Conservation (phyloP, 2,888 invertebrate species). For the Gortyna flavago region DNA sequence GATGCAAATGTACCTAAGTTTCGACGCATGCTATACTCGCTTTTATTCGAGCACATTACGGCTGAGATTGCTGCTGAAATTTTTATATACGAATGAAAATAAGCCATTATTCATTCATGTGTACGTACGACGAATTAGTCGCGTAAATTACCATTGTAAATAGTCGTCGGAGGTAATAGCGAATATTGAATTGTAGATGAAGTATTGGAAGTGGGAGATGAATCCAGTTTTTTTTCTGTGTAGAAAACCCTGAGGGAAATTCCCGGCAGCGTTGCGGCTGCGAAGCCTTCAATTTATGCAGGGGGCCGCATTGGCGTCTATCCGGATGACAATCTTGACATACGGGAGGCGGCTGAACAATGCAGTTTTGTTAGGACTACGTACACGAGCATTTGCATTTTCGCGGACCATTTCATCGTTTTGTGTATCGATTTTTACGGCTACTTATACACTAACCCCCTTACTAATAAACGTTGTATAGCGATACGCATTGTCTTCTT, state of each 20-base stretch:
- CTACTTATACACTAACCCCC: constrained; percentile 15
- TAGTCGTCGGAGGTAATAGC: constrained; percentile 78
- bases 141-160: constrained; percentile 81
- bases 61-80: constrained; percentile 66
- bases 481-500: no score
- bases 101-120: constrained; percentile 72
- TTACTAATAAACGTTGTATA: no score
- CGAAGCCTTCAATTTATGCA: constrained; percentile 88
- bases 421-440: constrained; percentile 12
- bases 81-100: constrained; percentile 70
- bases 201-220: constrained; percentile 80
- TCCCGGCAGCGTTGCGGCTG: constrained; percentile 80
- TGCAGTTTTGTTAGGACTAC: constrained; percentile 72
- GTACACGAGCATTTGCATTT: constrained; percentile 59
- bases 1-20: constrained; percentile 63
- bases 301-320: constrained; percentile 81
- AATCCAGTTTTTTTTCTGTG: constrained; percentile 79
- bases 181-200: constrained; percentile 86
- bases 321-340: constrained; percentile 84
- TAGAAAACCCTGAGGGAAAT: constrained; percentile 87
- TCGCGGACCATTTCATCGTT: constrained; percentile 46
- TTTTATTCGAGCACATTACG: constrained; percentile 58
- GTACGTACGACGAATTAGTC: constrained; percentile 76
- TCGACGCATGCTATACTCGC: constrained; percentile 56
- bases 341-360: constrained; percentile 78